Conservation (phyloP, 2,888 invertebrate genomes). For the Acrobasis consociella region DNA sequence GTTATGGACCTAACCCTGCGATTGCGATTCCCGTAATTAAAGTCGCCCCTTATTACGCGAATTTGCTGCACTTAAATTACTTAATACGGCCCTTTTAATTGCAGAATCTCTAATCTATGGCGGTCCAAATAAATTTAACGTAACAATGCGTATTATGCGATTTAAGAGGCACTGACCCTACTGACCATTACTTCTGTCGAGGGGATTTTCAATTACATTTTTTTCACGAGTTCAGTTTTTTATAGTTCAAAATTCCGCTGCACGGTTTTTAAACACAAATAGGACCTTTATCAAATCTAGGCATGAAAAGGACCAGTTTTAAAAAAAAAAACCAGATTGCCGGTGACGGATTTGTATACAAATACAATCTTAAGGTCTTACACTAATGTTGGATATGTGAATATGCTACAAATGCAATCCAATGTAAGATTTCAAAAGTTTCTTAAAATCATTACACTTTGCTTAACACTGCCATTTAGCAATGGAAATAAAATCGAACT, state of each 20-base stretch:
- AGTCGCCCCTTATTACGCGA: conserved; percentile 64
- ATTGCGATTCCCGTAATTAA: conserved; percentile 70
- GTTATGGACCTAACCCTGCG: conserved; percentile 50
- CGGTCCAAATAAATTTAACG: conserved; percentile 38
- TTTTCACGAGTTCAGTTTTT: background rate
- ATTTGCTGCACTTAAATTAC: conserved; percentile 64
- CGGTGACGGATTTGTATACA: too few relatives aligned
- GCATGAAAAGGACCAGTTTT: too few relatives aligned
- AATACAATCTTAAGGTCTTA: too few relatives aligned
- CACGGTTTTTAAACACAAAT: background rate
- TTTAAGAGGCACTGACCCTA: conserved; percentile 23
- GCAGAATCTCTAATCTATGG: conserved; percentile 47
- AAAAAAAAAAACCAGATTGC: too few relatives aligned
- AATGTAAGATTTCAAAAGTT: too few relatives aligned
- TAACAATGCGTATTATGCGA: conserved; percentile 33
- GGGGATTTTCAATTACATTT: conserved; percentile 10
- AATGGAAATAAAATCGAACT: too few relatives aligned
- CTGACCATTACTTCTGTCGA: conserved; percentile 20
- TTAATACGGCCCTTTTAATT: conserved; percentile 53
- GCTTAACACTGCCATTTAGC: too few relatives aligned
- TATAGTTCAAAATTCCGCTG: background rate
- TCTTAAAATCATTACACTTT: too few relatives aligned
- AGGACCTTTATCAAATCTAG: background rate
- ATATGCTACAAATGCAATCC: too few relatives aligned
- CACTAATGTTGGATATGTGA: too few relatives aligned